Base-by-base conservation (phyloP, 2,797 vertebrate genomes). In the Rhinella marina region DNA sequence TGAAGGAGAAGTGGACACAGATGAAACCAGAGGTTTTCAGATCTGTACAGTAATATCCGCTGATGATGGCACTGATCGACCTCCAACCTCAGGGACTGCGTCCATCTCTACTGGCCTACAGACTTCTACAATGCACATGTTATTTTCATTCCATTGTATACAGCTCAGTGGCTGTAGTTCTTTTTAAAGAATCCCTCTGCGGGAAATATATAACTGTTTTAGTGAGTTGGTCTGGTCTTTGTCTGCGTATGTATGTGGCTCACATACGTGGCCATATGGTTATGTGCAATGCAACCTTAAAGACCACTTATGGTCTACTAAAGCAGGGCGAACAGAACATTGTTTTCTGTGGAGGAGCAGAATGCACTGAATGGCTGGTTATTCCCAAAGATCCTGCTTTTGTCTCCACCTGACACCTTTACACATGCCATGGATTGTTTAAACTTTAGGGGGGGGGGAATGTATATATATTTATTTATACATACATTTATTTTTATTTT, bases 1-100 rank as follows among this genome's bases (percentile, higher is more conserved):
- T 99, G 57, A 96, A 91, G 91, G 94, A 95, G 81, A 96, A 92
- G 25, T 99, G 98, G 98, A 92, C 85, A 12, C 87, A 94, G 54
- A 82, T 97, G 79, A 94, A 95, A 86, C 93, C 95, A 85, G 89
- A 79, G 3, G 72, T 86, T 7, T 83, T 89, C 23, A 61, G 50
- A 81, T 17, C 77, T 82, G 68, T 76, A 23, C 62, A 68, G 73
- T 84, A 52, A 84, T 23, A 70, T 57, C 57, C 16, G 13, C 21
- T 16, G 21, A 27, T 82, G 16, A 78, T 57, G 52, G 6, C 11
- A 61, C 19, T 72, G 13, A 19, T 48, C 68, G 48, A 41, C 9
- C 21, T 68, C 0, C 32, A 68, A 62, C 29, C 50, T 66, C 80
- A 48, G 48, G 70, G 25, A 57, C 41, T 52, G 21, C 52, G 2